These are phyloP conservation scores for Neodiprion pinetum DNA, from an alignment of 1,140 invertebrate species.

Conservation along the genomic window DNA sequence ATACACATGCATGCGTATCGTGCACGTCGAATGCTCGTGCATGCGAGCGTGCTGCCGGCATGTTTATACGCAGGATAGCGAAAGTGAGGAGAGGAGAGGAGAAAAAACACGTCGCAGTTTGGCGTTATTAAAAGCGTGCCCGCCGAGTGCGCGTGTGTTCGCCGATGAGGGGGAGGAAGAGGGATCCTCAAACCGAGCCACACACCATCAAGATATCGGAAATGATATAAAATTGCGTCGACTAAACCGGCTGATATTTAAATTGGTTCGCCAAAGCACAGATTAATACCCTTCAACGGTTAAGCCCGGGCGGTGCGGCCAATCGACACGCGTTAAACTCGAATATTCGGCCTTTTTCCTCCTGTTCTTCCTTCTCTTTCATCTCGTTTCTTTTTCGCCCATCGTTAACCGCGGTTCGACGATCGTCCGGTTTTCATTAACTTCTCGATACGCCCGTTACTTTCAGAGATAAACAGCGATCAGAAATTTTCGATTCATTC, in stretches of 20 bases:
- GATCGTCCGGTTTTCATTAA: not conserved
- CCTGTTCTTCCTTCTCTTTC: not conserved
- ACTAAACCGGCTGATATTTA: conserved; percentile 61
- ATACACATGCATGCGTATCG: no score
- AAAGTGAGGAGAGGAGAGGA: no score
- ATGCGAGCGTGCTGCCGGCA: no score
- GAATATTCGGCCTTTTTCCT: not conserved
- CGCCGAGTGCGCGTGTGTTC: conserved; percentile 11
- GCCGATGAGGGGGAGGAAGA: conserved; percentile 37
- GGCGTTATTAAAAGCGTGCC: no score
- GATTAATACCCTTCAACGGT: conserved; percentile 51
- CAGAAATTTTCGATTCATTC: no score
- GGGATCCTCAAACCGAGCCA: conserved; percentile 56
- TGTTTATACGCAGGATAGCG: no score
- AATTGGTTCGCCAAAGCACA: conserved; percentile 64
- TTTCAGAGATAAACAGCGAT: no score
- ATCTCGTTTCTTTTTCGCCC: not conserved
- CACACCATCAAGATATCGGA: conserved; percentile 58
- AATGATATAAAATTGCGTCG: conserved; percentile 64
- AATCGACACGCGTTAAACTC: not conserved
- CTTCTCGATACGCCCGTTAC: no score
- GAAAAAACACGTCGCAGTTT: no score
- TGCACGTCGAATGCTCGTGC: no score
- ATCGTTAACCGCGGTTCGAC: not conserved
- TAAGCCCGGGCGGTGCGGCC: not conserved